Base-by-base conservation (phyloP, 1,140 invertebrate genomes). In the Gonioctena quinquepunctata region DNA sequence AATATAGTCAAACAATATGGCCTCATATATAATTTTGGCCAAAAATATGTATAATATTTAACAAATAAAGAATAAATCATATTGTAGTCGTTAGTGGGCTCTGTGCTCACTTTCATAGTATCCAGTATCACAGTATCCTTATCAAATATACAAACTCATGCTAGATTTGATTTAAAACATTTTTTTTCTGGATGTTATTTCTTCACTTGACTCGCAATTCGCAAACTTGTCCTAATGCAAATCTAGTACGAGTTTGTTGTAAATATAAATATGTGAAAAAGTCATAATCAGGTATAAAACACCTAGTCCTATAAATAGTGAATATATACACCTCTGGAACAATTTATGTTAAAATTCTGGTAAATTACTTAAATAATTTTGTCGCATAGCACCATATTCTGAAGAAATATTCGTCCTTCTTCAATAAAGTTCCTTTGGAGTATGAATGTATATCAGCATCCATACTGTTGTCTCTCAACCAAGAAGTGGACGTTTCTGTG, bases 331-430 rank as follows among this genome's bases (percentile, higher is more conserved):
- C 54, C 59, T 72, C 21, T 52, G 16, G 27, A 28, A 28, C 62
- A 61, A 25, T 48, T 26, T 21, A 8, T n/a, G n/a, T n/a, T n/a
- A n/a, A n/a, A n/a, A n/a, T n/a, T n/a, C n/a, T n/a, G n/a, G n/a
- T n/a, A n/a, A 18, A 73, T 87, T 89, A 91, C 84, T 92, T 89
- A 84, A 95, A 95, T 42, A 95, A 85, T 82, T 93, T 90, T 75
- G 91, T 91, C 61, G 93, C 92, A 77, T 94, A 93, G 83, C 91
- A 91, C 93, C 93, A 95, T 83, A 97, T 93, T 70, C 93, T 89
- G 90, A 97, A 97, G 90, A 96, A 97, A 85, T 97, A 97, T 86
- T 97, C 95, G 80, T 96, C 94, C 77, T 91, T 89, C 70, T 93
- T 87, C 7, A 96, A 86, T 16, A 96, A 85, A 61, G 91, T 91